Percentiles rank a stretch among this genome's conserved stretches.
Conservation (phyloP, 2,888 invertebrate species). For the Diogma glabrata region DNA sequence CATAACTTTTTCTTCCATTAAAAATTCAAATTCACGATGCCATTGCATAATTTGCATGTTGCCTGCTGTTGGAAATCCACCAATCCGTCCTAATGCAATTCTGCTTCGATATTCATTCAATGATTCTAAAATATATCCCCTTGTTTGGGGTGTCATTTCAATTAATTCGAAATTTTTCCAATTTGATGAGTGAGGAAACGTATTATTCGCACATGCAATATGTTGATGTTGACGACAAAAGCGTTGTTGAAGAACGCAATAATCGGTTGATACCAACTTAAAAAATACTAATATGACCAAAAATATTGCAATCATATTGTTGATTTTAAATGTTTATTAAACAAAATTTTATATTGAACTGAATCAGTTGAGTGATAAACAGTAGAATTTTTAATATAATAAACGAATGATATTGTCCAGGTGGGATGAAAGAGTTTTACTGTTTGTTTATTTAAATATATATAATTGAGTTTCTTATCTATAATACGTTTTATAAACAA, state of each 20-base stretch:
- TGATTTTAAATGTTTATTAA: no score
- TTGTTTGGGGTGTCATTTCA: not conserved
- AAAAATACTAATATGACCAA: no score
- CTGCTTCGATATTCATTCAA: slow-evolving; percentile 1
- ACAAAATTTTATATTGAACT: no score
- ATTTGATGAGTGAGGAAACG: not conserved
- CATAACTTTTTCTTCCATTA: not conserved
- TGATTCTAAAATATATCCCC: not conserved
- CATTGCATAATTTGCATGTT: not conserved
- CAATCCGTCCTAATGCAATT: not conserved
- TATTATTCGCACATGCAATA: not conserved
- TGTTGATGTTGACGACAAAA: not conserved
- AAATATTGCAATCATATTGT: no score
- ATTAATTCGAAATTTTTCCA: not conserved
- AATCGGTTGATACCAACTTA: slow-evolving; percentile 2
- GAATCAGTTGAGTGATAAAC: no score
- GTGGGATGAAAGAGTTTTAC: no score
- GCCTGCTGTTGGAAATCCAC: not conserved
- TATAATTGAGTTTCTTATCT: no score
- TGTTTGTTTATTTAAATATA: no score
- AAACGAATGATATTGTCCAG: no score
- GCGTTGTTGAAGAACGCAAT: not conserved
- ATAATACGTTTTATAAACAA: no score
- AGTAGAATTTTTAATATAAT: no score
- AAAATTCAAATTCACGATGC: slow-evolving; percentile 4